Conservation (phyloP, 2,888 invertebrate species). For the Caenorhabditis becei region DNA sequence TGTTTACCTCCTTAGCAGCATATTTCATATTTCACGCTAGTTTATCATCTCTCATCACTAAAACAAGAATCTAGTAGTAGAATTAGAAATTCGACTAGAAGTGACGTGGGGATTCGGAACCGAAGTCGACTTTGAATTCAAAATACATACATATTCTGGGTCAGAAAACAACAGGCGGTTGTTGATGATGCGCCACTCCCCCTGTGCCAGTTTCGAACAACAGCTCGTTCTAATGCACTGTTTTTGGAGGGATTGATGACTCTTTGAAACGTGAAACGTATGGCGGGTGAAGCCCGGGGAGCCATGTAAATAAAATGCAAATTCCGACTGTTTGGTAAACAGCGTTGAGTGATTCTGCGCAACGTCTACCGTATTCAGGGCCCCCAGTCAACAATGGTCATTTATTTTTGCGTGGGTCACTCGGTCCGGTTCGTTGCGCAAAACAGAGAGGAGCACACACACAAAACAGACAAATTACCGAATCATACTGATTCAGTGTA, state of each 20-base stretch:
- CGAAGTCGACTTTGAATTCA: conserved; percentile 21
- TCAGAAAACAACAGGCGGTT: conserved; percentile 14
- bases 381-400: conserved; percentile 28
- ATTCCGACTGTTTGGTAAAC: conserved; percentile 41
- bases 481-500: conserved; percentile 44
- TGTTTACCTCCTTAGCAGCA: too few relatives aligned
- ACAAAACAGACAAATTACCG: conserved; percentile 49
- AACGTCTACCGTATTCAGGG: conserved; percentile 31
- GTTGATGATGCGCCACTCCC: conserved; percentile 10
- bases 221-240: conserved; percentile 37
- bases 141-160: conserved; percentile 2
- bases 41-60: not conserved
- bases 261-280: conserved; percentile 41
- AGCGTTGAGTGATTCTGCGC: conserved; percentile 3
- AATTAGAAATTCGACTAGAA: not conserved
- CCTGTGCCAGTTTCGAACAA: conserved; percentile 10
- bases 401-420: conserved; percentile 47
- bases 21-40: not conserved
- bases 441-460: conserved; percentile 42
- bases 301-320: conserved; percentile 51
- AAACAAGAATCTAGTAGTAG: too few relatives aligned
- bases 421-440: conserved; percentile 53
- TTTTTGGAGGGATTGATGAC: conserved; percentile 50
- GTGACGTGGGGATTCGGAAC: conserved; percentile 10
- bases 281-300: not conserved